A percentile compares a stretch with the other conserved stretches of the same genome.
These are phyloP conservation scores for Drosophila acutilabella DNA, from an alignment of 2,888 invertebrate species.

Conservation along the genomic window DNA sequence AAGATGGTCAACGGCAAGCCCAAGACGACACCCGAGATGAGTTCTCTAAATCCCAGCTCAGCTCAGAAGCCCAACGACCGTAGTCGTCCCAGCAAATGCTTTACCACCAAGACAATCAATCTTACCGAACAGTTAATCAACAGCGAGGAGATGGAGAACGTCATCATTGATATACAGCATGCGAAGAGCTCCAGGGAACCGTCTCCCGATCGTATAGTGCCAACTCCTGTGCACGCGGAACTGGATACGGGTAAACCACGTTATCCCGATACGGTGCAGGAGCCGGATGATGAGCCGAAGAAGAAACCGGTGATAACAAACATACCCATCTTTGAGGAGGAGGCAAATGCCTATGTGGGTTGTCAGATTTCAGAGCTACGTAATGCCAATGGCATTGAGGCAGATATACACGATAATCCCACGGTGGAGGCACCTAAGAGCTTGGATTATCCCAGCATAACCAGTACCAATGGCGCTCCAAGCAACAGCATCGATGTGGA, in stretches of 20 bases:
- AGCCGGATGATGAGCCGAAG: slow-evolving; percentile 89
- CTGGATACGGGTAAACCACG: slow-evolving; percentile 87
- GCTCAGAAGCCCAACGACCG: slow-evolving; percentile 60
- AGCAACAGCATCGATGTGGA: slow-evolving; percentile 84
- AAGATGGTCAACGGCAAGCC: slow-evolving; percentile 84
- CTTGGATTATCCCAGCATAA: slow-evolving; percentile 80
- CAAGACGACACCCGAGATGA: slow-evolving; percentile 66
- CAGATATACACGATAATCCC: slow-evolving; percentile 75
- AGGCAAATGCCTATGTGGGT: slow-evolving; percentile 84
- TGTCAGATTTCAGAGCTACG: slow-evolving; percentile 86
- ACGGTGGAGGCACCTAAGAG: slow-evolving; percentile 86
- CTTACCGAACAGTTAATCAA: slow-evolving; percentile 86
- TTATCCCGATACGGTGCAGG: slow-evolving; percentile 90
- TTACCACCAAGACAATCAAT: slow-evolving; percentile 86
- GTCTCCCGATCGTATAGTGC: slow-evolving; percentile 90
- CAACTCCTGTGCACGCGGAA: slow-evolving; percentile 87
- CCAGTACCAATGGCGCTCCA: not conserved
- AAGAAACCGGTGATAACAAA: slow-evolving; percentile 85
- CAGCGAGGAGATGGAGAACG: slow-evolving; percentile 86
- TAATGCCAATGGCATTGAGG: slow-evolving; percentile 77
- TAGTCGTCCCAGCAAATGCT: slow-evolving; percentile 84
- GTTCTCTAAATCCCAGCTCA: slow-evolving; percentile 54
- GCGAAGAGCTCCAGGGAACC: slow-evolving; percentile 91
- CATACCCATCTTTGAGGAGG: slow-evolving; percentile 87
- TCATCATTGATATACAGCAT: slow-evolving; percentile 89